Percentiles rank a stretch among this genome's conserved stretches.
Conservation (phyloP, 1,140 invertebrate genomes). For the Pollicipes pollicipes region DNA sequence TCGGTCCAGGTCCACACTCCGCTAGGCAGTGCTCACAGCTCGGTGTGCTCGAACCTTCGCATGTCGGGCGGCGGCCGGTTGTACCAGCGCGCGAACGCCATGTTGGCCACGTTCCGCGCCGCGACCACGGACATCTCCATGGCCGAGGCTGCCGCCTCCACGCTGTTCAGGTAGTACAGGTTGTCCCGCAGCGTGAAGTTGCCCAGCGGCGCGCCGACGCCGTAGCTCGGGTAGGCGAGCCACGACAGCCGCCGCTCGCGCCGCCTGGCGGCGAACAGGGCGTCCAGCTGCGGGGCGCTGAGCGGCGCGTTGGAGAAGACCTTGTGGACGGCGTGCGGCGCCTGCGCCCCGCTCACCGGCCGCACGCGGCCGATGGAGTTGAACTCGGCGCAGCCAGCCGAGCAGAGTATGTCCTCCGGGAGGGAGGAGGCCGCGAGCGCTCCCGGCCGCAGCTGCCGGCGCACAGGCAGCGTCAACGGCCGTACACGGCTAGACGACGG, state of each 20-base stretch:
- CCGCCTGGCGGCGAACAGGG: not conserved
- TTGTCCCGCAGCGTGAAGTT: not conserved
- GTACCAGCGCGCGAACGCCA: constrained; percentile 27
- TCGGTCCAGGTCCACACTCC: no score
- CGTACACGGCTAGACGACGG: no score
- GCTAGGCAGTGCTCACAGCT: not conserved
- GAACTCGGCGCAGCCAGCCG: not conserved
- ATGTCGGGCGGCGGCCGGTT: not conserved
- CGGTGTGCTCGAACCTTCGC: not conserved
- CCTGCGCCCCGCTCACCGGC: not conserved
- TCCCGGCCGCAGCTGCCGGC: not conserved
- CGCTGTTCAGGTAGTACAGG: constrained; percentile 37
- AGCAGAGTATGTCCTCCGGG: not conserved
- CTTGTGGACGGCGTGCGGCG: not conserved
- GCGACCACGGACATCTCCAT: constrained; percentile 52
- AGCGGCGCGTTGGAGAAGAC: not conserved
- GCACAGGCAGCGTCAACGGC: no score
- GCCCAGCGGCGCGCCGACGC: not conserved
- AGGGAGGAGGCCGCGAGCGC: not conserved
- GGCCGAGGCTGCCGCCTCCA: constrained; percentile 47
- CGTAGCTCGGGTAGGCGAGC: not conserved
- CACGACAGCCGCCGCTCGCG: not conserved
- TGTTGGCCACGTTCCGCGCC: constrained; percentile 43
- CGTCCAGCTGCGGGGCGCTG: not conserved
- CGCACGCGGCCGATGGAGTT: not conserved